A percentile compares a stretch with the other conserved stretches of the same genome.
These are phyloP conservation scores for Physeter macrocephalus DNA, from an alignment of 2,113 vertebrate species.

Conservation along the genomic window DNA sequence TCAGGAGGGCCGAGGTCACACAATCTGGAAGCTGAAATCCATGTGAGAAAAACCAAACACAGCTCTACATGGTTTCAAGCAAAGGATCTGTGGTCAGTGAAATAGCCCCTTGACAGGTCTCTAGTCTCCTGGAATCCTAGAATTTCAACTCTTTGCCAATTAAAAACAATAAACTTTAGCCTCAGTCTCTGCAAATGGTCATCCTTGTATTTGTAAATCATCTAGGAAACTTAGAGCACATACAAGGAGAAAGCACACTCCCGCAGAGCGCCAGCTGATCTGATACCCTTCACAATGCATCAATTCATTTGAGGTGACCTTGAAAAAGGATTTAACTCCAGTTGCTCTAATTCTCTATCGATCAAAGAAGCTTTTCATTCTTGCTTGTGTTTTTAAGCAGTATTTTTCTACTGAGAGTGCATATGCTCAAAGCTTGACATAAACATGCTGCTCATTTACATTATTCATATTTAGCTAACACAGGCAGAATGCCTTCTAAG, in stretches of 20 bases:
- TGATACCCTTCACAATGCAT: background rate
- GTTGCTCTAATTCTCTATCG: background rate
- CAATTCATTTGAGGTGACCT: background rate
- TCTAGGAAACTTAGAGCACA: too few relatives aligned
- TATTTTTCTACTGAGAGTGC: background rate
- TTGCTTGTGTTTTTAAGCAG: background rate
- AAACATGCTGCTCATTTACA: background rate
- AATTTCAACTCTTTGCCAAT: background rate
- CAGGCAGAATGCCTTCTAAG: accelerated
- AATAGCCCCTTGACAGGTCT: background rate
- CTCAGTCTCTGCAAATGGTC: background rate
- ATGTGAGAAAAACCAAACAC: accelerated
- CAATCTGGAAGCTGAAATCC: accelerated
- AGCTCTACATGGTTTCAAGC: accelerated
- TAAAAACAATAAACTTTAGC: background rate
- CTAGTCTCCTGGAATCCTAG: background rate
- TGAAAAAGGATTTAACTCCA: background rate
- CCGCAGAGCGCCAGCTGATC: accelerated
- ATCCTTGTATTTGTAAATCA: too few relatives aligned
- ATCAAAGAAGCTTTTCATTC: background rate
- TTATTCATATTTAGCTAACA: background rate
- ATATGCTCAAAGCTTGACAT: background rate
- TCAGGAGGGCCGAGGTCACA: background rate
- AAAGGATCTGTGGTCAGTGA: background rate
- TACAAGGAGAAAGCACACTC: background rate